Percentiles rank a stretch among this genome's conserved stretches.
Evolutionary conservation across 1,140 invertebrate genomes (phyloP).

Genomic region (Mercenaria mercenaria): DNA sequence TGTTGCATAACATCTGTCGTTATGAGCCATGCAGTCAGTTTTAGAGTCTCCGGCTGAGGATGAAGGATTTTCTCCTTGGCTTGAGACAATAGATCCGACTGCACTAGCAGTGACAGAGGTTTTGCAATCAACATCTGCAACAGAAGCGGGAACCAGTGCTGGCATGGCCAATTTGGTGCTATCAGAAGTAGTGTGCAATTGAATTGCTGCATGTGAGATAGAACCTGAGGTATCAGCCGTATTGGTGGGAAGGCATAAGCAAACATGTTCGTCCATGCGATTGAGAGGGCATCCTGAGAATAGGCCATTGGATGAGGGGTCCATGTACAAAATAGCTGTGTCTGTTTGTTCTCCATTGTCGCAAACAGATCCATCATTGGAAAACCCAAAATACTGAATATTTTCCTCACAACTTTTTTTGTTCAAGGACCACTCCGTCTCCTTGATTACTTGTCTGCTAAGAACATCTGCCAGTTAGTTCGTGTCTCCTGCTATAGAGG

Average conservation of each 20-base stretch:
- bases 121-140: neutral
- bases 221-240: neutral
- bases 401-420: constrained; percentile 32
- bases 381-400: constrained; percentile 36
- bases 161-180: constrained; percentile 29
- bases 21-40: constrained; percentile 49
- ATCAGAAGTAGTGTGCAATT: constrained; percentile 24
- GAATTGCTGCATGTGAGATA: constrained; percentile 22
- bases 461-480: constrained; percentile 41
- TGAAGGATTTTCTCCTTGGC: neutral
- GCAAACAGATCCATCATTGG: constrained; percentile 66
- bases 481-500: constrained; percentile 21
- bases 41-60: neutral
- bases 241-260: constrained; percentile 53
- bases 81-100: constrained; percentile 22
- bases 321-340: constrained; percentile 65
- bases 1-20: constrained; percentile 11
- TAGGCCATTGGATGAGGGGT: constrained; percentile 39
- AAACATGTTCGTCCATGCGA: constrained; percentile 54
- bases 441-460: neutral
- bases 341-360: constrained; percentile 44
- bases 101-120: neutral
- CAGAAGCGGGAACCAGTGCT: neutral
- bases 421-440: constrained; percentile 58
- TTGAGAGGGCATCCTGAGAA: constrained; percentile 60